A percentile compares a stretch with the other conserved stretches of the same genome.
phyloP scores from a whole-genome alignment of 2,888 invertebrate species.

The Agriotes lineatus region DNA sequence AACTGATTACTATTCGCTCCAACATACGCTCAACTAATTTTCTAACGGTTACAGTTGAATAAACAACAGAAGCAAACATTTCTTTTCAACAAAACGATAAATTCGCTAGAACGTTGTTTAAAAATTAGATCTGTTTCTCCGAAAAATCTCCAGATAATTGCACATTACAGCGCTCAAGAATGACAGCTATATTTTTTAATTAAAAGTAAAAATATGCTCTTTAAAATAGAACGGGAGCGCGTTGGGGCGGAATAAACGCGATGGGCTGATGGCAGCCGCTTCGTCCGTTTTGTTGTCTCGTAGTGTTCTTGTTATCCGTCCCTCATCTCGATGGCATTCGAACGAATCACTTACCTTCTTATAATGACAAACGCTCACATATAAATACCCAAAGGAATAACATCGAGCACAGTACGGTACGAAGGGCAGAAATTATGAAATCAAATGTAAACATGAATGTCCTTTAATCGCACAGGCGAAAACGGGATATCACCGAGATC shows the following conservation, averaged over 20 bases:
- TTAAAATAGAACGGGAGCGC: slow-evolving; percentile 29
- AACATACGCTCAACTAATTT: too few species aligned
- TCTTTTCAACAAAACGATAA: not conserved
- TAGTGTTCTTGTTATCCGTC: not conserved
- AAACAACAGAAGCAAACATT: not conserved
- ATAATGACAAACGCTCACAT: too few species aligned
- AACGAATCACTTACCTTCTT: too few species aligned
- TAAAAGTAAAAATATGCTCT: slow-evolving; percentile 15
- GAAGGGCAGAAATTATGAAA: not conserved
- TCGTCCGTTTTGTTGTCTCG: slow-evolving; percentile 13
- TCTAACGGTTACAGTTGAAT: not conserved
- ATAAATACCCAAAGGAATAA: not conserved
- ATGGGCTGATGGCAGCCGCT: slow-evolving; percentile 16
- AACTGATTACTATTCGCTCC: too few species aligned
- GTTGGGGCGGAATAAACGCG: slow-evolving; percentile 34
- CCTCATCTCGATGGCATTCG: not conserved
- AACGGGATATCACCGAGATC: slow-evolving; percentile 72
- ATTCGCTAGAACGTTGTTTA: not conserved
- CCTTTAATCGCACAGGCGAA: slow-evolving; percentile 60
- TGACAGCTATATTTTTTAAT: slow-evolving; percentile 30
- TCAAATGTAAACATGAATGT: not conserved
- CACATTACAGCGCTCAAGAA: not conserved
- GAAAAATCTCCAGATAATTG: slow-evolving; percentile 17
- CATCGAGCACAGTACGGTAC: slow-evolving; percentile 3
- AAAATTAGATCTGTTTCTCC: not conserved